Percentiles rank a stretch among this genome's conserved stretches.
Evolutionary conservation across 2,797 vertebrate species (phyloP).

Genomic region (Thaleichthys pacificus): DNA sequence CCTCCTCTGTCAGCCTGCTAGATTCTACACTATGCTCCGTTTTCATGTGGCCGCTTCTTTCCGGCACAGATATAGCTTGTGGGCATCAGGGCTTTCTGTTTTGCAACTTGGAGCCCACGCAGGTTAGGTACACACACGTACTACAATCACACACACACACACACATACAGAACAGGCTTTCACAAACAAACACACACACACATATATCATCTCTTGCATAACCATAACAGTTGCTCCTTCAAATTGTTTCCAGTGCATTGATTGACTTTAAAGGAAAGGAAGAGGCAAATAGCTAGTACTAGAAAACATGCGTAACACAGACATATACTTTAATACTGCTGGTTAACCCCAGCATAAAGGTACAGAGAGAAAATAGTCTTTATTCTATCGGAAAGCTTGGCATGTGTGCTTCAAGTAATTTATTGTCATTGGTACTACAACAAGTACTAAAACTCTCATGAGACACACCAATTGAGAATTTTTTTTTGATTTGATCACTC

Average conservation of each 20-base stretch:
- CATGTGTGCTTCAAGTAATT: too few relatives aligned
- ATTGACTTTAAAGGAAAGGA: background rate
- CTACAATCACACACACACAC: background rate
- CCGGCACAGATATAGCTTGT: conserved; percentile 49
- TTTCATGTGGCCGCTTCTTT: conserved; percentile 26
- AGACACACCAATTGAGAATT: background rate
- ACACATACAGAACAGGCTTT: background rate
- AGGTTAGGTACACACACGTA: conserved; percentile 9
- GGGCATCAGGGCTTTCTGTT: conserved; percentile 29
- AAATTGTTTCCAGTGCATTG: background rate
- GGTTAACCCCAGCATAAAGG: too few relatives aligned
- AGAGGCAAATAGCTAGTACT: too few relatives aligned
- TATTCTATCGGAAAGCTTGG: too few relatives aligned
- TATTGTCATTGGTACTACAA: background rate
- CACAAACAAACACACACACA: background rate
- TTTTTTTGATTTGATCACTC: background rate
- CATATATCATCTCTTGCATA: background rate
- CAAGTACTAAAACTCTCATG: background rate
- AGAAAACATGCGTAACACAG: too few relatives aligned
- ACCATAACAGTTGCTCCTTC: background rate
- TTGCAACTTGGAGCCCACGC: conserved; percentile 38
- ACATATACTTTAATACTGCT: too few relatives aligned
- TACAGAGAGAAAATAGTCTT: too few relatives aligned
- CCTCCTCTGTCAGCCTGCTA: conserved; percentile 29
- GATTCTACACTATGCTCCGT: conserved; percentile 15